A percentile compares a stretch with the other conserved stretches of the same genome.
Evolutionary conservation across 2,113 vertebrate species (phyloP).

Genomic region (Channa maculata): DNA sequence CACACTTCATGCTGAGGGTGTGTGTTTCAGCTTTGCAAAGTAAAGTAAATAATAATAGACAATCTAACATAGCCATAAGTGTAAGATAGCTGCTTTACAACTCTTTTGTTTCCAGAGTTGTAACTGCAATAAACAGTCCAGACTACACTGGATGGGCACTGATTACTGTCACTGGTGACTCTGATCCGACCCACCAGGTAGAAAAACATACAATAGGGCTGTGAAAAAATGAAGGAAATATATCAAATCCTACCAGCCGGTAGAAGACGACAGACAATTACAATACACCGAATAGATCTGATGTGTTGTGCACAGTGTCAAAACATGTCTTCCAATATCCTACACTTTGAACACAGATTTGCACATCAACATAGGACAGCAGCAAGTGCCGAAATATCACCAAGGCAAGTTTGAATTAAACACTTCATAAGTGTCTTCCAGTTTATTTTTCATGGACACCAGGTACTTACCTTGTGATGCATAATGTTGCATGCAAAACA

Average conservation of each 20-base stretch:
- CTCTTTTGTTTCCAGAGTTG: neutral
- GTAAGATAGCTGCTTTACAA: neutral
- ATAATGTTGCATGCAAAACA: no score
- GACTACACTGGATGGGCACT: neutral
- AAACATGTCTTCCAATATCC: no score
- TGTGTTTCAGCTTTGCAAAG: conserved; percentile 3
- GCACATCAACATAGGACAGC: no score
- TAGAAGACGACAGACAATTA: neutral
- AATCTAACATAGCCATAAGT: neutral
- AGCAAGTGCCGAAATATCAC: no score
- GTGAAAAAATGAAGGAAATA: conserved; percentile 18
- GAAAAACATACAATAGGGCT: conserved; percentile 7
- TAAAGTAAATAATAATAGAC: neutral
- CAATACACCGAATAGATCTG: neutral
- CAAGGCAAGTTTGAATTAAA: no score
- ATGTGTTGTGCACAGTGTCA: no score
- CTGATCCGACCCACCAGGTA: conserved; percentile 3
- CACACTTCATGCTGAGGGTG: conserved; percentile 31
- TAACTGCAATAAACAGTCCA: neutral
- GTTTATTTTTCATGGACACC: no score
- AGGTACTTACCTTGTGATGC: no score
- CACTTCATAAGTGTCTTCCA: no score
- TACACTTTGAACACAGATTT: no score
- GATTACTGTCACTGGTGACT: neutral
- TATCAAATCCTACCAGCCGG: conserved; percentile 21